phyloP scores from a whole-genome alignment of 2,888 invertebrate genomes.

The Deroplatys truncata region DNA sequence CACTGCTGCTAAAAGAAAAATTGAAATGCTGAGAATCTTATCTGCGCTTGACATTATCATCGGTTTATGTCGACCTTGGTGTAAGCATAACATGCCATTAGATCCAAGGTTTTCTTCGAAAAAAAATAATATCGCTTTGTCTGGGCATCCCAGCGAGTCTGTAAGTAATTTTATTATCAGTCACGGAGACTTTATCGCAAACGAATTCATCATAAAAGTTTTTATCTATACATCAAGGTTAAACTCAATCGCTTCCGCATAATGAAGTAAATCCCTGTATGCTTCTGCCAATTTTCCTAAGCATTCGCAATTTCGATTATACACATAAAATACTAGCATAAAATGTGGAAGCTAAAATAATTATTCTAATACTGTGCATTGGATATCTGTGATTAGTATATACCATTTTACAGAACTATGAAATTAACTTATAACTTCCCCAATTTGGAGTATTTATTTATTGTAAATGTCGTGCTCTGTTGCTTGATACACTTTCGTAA shows the following conservation, averaged over 20 bases:
- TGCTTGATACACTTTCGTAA: too few relatives aligned
- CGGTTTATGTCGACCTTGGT: neutral
- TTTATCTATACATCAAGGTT: neutral
- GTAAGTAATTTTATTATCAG: neutral
- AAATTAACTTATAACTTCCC: too few relatives aligned
- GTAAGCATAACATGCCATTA: neutral
- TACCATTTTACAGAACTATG: too few relatives aligned
- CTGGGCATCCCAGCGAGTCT: neutral
- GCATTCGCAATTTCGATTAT: too few relatives aligned
- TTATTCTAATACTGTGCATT: too few relatives aligned
- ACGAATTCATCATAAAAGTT: neutral
- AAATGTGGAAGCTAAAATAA: too few relatives aligned
- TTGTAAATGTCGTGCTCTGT: too few relatives aligned
- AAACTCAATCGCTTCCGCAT: neutral
- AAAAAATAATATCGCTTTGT: neutral
- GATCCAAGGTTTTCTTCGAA: neutral
- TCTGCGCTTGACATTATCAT: neutral
- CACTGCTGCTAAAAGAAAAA: neutral
- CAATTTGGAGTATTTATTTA: too few relatives aligned
- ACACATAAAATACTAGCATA: too few relatives aligned
- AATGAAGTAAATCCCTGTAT: neutral
- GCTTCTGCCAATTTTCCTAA: neutral
- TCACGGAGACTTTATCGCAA: neutral
- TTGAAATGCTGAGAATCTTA: neutral
- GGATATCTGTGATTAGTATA: too few relatives aligned